Percentiles rank a stretch among this genome's conserved stretches.
Evolutionary conservation across 2,797 vertebrate genomes (phyloP).

Genomic region (Furcifer pardalis): DNA sequence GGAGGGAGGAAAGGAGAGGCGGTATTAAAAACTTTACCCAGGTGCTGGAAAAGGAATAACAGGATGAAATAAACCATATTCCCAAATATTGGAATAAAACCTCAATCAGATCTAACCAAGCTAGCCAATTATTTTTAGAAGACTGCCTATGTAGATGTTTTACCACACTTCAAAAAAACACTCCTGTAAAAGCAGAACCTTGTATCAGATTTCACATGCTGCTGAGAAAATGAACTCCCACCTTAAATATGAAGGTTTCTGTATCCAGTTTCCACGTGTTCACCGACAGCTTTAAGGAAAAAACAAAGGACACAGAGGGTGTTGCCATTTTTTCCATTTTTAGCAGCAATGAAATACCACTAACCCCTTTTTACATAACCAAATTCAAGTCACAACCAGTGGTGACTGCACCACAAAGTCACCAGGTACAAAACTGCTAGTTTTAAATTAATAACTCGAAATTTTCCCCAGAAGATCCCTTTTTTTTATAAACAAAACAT

Average conservation of each 20-base stretch:
- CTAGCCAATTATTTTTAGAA: slow-evolving; percentile 86
- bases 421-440: slow-evolving; percentile 83
- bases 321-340: slow-evolving; percentile 79
- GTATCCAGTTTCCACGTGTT: slow-evolving; percentile 83
- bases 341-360: slow-evolving; percentile 88
- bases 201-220: slow-evolving; percentile 89
- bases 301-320: slow-evolving; percentile 80
- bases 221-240: slow-evolving; percentile 83
- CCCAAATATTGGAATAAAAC: slow-evolving; percentile 51
- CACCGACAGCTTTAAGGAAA: slow-evolving; percentile 86
- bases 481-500: slow-evolving; percentile 83
- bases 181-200: slow-evolving; percentile 89
- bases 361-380: slow-evolving; percentile 81
- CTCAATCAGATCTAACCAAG: slow-evolving; percentile 66
- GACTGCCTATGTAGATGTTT: slow-evolving; percentile 95
- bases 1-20: slow-evolving; percentile 52
- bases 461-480: slow-evolving; percentile 78
- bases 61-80: slow-evolving; percentile 40
- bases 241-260: slow-evolving; percentile 84
- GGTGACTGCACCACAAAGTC: slow-evolving; percentile 82
- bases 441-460: slow-evolving; percentile 83
- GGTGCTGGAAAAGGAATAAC: slow-evolving; percentile 49
- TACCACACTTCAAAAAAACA: slow-evolving; percentile 83
- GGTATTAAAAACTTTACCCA: slow-evolving; percentile 53
- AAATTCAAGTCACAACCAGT: slow-evolving; percentile 85